Evolutionary conservation across 2,888 invertebrate species (phyloP).

Genomic region (Eupithecia exiguata): DNA sequence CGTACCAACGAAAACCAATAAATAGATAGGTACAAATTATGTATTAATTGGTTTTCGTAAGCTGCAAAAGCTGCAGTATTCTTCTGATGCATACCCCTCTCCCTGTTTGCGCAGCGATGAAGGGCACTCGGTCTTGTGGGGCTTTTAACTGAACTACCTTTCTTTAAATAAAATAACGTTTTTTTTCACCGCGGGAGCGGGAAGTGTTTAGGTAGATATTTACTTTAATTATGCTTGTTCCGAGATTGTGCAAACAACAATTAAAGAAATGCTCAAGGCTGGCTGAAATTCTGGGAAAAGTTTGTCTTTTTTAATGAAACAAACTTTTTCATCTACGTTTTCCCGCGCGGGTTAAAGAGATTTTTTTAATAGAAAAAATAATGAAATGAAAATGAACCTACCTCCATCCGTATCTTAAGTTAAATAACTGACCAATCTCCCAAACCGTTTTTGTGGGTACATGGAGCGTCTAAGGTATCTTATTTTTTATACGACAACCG

Average conservation of each 20-base stretch:
- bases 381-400: not conserved
- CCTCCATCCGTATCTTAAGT: not conserved
- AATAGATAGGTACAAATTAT: too few relatives aligned
- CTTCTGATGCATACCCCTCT: too few relatives aligned
- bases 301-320: not conserved
- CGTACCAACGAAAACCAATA: too few relatives aligned
- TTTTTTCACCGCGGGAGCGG: not conserved
- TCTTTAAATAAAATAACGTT: not conserved
- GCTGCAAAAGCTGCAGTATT: too few relatives aligned
- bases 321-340: not conserved
- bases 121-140: too few relatives aligned
- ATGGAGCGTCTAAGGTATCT: not conserved
- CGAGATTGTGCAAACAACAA: conserved; percentile 9
- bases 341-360: not conserved
- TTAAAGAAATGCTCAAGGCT: conserved; percentile 7
- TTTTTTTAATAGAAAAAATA: not conserved
- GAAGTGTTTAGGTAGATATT: not conserved
- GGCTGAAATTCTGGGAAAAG: conserved; percentile 7
- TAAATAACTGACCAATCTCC: not conserved
- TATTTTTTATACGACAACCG: too few relatives aligned
- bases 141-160: not conserved
- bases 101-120: too few relatives aligned
- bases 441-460: not conserved
- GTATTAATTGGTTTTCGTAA: too few relatives aligned
- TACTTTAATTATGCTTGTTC: conserved; percentile 1